These are phyloP conservation scores for Panulirus ornatus DNA, from an alignment of 1,140 invertebrate genomes.

Conservation along the genomic window DNA sequence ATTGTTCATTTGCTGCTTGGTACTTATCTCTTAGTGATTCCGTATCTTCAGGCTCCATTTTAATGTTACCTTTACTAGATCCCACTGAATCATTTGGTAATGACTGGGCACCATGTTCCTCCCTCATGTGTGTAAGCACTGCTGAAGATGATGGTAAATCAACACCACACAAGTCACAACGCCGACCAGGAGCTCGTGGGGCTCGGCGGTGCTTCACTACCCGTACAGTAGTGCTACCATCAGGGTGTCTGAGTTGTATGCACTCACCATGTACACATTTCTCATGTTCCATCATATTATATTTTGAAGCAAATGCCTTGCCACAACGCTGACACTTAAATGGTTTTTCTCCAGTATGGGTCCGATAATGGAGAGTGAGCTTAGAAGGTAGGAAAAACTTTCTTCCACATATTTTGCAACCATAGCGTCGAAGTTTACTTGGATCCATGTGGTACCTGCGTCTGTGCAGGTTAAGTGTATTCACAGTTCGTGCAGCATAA, in stretches of 20 bases:
- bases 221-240: conserved; percentile 45
- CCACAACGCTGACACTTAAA: conserved; percentile 48
- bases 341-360: conserved; percentile 63
- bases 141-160: conserved; percentile 38
- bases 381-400: conserved; percentile 64
- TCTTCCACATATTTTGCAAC: conserved; percentile 45
- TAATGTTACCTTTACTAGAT: background rate
- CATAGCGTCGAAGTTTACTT: conserved; percentile 1
- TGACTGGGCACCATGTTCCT: conserved; percentile 36
- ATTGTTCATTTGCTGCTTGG: conserved; percentile 20
- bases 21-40: conserved; percentile 4
- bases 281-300: conserved; percentile 60
- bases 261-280: conserved; percentile 58
- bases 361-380: conserved; percentile 54
- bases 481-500: conserved; percentile 50
- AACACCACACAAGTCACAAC: conserved; percentile 50
- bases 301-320: conserved; percentile 60
- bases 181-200: conserved; percentile 47
- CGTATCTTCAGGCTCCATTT: background rate
- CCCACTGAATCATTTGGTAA: background rate
- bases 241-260: conserved; percentile 31
- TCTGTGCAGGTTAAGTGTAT: conserved; percentile 46
- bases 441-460: conserved; percentile 52
- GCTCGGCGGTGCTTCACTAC: conserved; percentile 58
- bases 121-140: conserved; percentile 41